Conservation (phyloP, 2,113 vertebrate genomes). For the Azemiops feae region DNA sequence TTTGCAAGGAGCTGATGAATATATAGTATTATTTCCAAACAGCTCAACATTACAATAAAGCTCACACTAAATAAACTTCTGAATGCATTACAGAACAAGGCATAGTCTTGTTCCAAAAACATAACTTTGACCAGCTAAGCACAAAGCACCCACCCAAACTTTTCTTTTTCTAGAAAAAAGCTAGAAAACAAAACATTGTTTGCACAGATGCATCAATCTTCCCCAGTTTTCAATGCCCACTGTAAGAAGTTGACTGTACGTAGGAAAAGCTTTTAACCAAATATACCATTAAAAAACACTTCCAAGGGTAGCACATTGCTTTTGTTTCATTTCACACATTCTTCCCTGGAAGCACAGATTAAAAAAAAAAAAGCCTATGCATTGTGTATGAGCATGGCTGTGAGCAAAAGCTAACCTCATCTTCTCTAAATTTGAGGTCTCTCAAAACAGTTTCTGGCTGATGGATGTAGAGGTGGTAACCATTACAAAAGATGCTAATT, state of each 20-base stretch:
- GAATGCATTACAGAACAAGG: neutral
- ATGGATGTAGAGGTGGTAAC: fast-evolving
- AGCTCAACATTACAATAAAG: neutral
- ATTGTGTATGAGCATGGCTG: neutral
- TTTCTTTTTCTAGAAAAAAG: neutral
- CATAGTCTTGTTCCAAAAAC: neutral
- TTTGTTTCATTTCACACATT: slow-evolving; percentile 29
- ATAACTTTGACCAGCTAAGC: neutral
- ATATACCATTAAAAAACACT: slow-evolving; percentile 33
- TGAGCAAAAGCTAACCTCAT: neutral
- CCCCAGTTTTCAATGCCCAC: slow-evolving; percentile 50
- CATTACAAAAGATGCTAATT: neutral
- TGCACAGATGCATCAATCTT: slow-evolving; percentile 34
- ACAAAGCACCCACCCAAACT: fast-evolving
- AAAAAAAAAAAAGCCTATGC: neutral
- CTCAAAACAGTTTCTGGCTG: neutral
- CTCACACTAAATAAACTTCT: neutral
- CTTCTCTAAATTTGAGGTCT: neutral
- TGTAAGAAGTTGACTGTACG: slow-evolving; percentile 38
- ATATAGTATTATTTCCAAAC: neutral
- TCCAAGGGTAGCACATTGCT: neutral
- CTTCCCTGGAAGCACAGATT: neutral
- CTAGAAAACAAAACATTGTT: neutral
- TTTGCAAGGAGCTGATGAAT: neutral
- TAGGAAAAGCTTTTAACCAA: slow-evolving; percentile 45